Conservation (phyloP, 30 jellyfish, hydroid and myxozoan genomes). For the Clytia hemisphaerica region DNA sequence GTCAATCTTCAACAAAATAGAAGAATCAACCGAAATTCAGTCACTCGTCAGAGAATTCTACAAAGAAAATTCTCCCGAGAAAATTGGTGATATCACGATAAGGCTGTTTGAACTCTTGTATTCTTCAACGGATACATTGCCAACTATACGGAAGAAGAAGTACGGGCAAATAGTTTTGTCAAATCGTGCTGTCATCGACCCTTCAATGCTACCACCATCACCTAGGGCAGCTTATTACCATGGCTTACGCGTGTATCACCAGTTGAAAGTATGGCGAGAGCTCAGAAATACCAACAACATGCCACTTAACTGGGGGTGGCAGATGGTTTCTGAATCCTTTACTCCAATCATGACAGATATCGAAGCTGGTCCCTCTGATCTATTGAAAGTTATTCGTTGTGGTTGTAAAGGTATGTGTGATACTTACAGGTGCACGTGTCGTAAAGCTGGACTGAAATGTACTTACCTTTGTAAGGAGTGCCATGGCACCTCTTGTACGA, state of each 20-base stretch:
- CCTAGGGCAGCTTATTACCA: slow-evolving; percentile 40
- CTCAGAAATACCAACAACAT: slow-evolving; percentile 5
- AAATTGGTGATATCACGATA: slow-evolving; percentile 4
- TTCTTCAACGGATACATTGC: slow-evolving; percentile 19
- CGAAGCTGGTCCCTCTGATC: no score
- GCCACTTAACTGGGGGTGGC: slow-evolving; percentile 23
- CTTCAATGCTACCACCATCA: slow-evolving; percentile 38
- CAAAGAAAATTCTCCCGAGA: slow-evolving; percentile 19
- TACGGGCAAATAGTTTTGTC: slow-evolving; percentile 37
- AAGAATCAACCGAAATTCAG: background rate
- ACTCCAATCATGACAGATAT: no score
- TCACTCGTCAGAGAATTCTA: background rate
- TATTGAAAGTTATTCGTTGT: no score
- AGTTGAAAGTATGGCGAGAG: slow-evolving; percentile 16
- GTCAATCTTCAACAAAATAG: background rate
- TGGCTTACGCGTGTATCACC: slow-evolving; percentile 33
- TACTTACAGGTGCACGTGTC: no score
- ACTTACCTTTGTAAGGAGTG: no score
- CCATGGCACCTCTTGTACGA: no score
- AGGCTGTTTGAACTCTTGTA: slow-evolving; percentile 17
- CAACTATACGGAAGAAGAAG: slow-evolving; percentile 16
- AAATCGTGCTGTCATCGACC: slow-evolving; percentile 21
- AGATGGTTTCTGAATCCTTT: no score
- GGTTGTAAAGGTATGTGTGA: no score
- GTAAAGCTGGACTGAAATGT: no score